Evolutionary conservation across 2,888 invertebrate species (phyloP), one percentile per base, ranked within the genome.

Genomic region (Apeira syringaria): DNA sequence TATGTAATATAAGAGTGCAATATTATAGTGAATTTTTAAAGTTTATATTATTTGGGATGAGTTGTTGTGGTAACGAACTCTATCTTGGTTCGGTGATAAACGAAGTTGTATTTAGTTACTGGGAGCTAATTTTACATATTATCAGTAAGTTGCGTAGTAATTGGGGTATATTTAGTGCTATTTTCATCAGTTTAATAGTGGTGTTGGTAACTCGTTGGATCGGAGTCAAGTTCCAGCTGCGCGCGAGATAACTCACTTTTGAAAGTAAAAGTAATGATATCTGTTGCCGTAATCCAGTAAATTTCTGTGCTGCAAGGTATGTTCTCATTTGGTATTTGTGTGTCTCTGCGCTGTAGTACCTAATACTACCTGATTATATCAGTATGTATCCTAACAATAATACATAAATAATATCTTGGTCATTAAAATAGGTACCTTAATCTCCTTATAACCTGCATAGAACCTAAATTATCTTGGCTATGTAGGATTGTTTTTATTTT

Each of bases 31-130:
- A 15, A 15, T 3, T 15, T 4, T 15, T 4, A 15, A 15, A 15
- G 42, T 50, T 45, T 54, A 53, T 57, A 27, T 27, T 44, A 37
- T 61, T 71, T 80, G 88, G 86, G 64, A 89, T 89, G 88, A 85
- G 72, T 84, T 89, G 88, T 77, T 89, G 88, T 54, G 82, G 87
- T 50, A 82, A 85, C 64, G 88, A 89, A 56, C 67, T 80, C 47
- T 53, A 88, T 57, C 74, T 76, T 57, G 80, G 77, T 76, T 80
- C 88, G 50, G 87, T 80, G 47, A 54, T 82, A 50, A 69, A 71
- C 61, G 82, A 88, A 73, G 73, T 88, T 56, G 57, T 86, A 47
- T 67, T 72, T 36, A 68, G 70, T 65, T 80, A 85, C 80, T 64
- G 80, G 53, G 66, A 69, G 32, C 60, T 74, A 66, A 56, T 83